Conservation (phyloP, 35 echinoderm and acorn worm genomes). For the Anneissia japonica region DNA sequence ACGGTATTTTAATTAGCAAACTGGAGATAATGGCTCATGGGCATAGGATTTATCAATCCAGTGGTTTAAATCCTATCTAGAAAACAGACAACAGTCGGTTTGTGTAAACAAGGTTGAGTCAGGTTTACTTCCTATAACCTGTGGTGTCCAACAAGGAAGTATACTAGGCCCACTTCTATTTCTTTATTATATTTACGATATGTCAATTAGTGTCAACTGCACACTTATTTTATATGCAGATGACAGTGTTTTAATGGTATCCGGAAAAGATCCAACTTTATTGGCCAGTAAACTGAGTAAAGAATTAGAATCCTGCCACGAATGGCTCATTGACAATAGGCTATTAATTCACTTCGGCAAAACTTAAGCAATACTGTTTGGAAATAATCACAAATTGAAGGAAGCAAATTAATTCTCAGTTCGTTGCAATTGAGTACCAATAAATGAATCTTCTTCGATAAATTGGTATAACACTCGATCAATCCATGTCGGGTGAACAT, state of each 20-base stretch:
- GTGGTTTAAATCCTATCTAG: slow-evolving; percentile 18
- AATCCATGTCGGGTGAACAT: no score
- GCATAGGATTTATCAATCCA: neutral
- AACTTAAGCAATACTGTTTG: slow-evolving; percentile 21
- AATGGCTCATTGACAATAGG: slow-evolving; percentile 28
- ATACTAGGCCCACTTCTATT: slow-evolving; percentile 26
- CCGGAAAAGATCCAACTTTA: neutral
- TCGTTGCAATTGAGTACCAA: no score
- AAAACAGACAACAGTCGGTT: neutral
- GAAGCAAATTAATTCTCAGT: neutral
- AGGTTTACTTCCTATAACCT: neutral
- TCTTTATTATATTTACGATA: slow-evolving; percentile 23
- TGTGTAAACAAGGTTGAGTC: slow-evolving; percentile 24
- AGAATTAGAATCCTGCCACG: slow-evolving; percentile 4
- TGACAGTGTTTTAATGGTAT: slow-evolving; percentile 17
- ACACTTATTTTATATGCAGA: slow-evolving; percentile 22
- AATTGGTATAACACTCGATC: no score
- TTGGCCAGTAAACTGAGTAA: neutral
- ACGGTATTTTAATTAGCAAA: slow-evolving; percentile 19
- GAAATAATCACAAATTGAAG: neutral
- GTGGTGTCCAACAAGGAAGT: slow-evolving; percentile 17
- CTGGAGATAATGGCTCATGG: neutral
- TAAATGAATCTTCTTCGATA: no score
- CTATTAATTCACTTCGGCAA: slow-evolving; percentile 18
- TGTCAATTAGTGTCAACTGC: slow-evolving; percentile 14